These are phyloP conservation scores for Bombus superbus DNA, from an alignment of 1,140 invertebrate species.

Conservation along the genomic window DNA sequence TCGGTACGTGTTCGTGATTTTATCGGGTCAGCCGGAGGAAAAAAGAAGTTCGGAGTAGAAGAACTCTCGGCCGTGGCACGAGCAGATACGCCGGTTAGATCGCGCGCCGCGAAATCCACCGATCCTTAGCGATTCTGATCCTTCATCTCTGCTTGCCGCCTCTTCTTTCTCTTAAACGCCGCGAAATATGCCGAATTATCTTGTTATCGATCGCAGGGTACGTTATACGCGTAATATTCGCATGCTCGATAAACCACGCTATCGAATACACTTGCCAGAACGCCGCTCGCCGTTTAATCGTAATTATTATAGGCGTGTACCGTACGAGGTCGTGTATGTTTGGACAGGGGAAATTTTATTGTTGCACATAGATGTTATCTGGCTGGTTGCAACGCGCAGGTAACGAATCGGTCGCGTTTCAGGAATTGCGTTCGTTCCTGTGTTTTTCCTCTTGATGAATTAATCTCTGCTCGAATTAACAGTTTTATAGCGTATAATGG, in stretches of 20 bases:
- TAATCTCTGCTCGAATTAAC: neutral
- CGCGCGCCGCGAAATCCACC: constrained; percentile 20
- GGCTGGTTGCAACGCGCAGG: neutral
- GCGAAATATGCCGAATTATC: constrained; percentile 21
- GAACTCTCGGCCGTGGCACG: constrained; percentile 22
- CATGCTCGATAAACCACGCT: constrained; percentile 26
- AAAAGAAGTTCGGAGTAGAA: constrained; percentile 4
- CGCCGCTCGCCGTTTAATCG: neutral
- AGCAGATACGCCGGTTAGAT: constrained; percentile 17
- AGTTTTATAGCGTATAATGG: neutral
- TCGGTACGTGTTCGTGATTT: constrained; percentile 55
- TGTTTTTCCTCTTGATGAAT: neutral
- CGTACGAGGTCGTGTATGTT: neutral
- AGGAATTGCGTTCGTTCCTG: neutral
- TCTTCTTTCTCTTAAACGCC: neutral
- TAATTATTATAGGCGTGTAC: neutral
- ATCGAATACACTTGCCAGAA: constrained; percentile 21
- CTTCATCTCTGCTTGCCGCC: too few relatives aligned
- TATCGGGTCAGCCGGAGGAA: constrained; percentile 37
- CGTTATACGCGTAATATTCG: neutral
- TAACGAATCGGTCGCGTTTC: neutral
- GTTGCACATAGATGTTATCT: constrained; percentile 11
- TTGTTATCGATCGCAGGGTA: constrained; percentile 19
- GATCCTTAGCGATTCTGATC: neutral
- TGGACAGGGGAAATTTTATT: constrained; percentile 17